Evolutionary conservation across 2,113 vertebrate species (phyloP).

Genomic region (Silurus glanis): DNA sequence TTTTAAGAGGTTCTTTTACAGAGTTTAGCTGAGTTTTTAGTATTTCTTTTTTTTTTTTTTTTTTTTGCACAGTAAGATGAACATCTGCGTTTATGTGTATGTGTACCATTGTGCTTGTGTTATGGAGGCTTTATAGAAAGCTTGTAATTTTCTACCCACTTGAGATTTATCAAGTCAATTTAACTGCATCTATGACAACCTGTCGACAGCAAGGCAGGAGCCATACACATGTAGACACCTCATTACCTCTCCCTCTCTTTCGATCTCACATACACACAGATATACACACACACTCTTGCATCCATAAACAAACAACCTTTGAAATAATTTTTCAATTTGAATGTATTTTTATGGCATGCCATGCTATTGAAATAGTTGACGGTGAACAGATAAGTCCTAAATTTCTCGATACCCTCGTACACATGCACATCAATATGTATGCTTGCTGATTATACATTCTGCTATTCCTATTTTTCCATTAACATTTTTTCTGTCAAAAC

Average conservation of each 20-base stretch:
- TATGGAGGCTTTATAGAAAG: conserved; percentile 29
- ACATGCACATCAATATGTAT: background rate
- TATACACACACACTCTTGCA: background rate
- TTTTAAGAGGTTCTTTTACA: background rate
- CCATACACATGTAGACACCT: conserved; percentile 22
- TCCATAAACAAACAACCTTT: background rate
- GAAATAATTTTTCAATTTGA: background rate
- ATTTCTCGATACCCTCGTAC: background rate
- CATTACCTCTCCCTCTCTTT: background rate
- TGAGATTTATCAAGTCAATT: conserved; percentile 45
- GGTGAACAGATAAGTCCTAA: background rate
- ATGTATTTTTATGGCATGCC: background rate
- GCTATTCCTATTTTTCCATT: background rate
- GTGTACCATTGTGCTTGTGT: background rate
- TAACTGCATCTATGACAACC: conserved; percentile 47
- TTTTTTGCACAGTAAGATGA: background rate
- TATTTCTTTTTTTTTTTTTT: background rate
- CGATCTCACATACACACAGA: background rate
- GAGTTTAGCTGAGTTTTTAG: conserved; percentile 1
- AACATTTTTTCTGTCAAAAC: background rate
- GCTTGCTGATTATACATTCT: background rate
- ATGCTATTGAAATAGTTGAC: background rate
- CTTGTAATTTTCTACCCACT: conserved; percentile 43
- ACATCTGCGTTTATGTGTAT: background rate
- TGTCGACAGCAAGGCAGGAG: conserved; percentile 23